Conservation (phyloP, 2,797 vertebrate genomes). For the Picus viridis region DNA sequence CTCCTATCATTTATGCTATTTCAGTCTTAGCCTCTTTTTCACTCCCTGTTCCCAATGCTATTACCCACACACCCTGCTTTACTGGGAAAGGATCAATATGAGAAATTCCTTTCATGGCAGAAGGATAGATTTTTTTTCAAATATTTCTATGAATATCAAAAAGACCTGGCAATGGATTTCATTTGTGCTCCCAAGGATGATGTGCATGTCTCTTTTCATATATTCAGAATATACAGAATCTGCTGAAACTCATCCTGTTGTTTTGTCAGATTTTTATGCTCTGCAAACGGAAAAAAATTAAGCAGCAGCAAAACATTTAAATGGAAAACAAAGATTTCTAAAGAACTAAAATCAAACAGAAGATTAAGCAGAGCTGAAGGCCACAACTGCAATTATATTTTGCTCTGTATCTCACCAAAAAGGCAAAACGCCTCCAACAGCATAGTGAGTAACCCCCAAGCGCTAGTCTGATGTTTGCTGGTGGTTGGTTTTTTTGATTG, state of each 20-base stretch:
- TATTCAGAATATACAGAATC: not conserved
- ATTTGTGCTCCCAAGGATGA: not conserved
- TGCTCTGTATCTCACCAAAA: not conserved
- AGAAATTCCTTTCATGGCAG: conserved; percentile 19
- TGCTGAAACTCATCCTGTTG: not conserved
- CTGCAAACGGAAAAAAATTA: not conserved
- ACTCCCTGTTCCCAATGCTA: not conserved
- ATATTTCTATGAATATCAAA: not conserved
- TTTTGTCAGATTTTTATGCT: not conserved
- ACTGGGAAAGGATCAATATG: conserved; percentile 19
- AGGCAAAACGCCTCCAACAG: not conserved
- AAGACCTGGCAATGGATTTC: not conserved
- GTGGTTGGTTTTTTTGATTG: not conserved
- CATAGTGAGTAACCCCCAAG: not conserved
- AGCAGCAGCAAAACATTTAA: not conserved
- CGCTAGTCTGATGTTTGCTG: not conserved
- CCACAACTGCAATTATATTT: not conserved
- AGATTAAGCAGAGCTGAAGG: not conserved
- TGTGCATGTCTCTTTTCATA: not conserved
- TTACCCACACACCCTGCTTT: conserved; percentile 4
- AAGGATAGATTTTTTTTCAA: not conserved
- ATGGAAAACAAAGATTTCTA: not conserved
- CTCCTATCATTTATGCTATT: conserved; percentile 31
- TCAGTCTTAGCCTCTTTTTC: conserved; percentile 16
- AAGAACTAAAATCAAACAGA: not conserved